These are phyloP conservation scores for Drosophila dunni DNA, from an alignment of 1,140 invertebrate species.

Conservation along the genomic window DNA sequence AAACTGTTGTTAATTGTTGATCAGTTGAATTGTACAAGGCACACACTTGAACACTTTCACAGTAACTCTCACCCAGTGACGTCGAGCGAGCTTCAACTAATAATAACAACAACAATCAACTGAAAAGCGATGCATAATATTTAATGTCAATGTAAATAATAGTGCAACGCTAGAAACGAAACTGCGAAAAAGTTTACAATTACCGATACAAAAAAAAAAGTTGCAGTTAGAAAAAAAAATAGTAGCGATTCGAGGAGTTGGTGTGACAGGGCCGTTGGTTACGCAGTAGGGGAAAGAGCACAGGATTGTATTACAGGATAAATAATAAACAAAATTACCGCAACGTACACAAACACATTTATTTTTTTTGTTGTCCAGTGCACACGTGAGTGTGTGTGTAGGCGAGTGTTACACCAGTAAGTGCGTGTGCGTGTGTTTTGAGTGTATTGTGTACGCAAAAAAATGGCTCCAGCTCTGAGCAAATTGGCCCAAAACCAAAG, in stretches of 20 bases:
- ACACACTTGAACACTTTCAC: conserved; percentile 11
- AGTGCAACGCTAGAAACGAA: conserved; percentile 11
- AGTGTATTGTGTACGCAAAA: conserved; percentile 30
- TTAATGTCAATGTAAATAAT: conserved; percentile 39
- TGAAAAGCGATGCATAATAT: conserved; percentile 28
- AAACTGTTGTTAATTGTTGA: conserved; percentile 45
- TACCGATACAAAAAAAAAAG: conserved; percentile 1
- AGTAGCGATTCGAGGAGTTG: conserved; percentile 10
- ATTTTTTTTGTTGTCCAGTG: conserved; percentile 21
- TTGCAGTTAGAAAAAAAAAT: neutral
- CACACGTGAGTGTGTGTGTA: conserved; percentile 30
- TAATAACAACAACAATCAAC: conserved; percentile 1
- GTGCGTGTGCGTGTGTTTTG: conserved; percentile 14
- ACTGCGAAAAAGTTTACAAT: conserved; percentile 4
- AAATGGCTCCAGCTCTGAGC: conserved; percentile 88
- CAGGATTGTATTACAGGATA: conserved; percentile 31
- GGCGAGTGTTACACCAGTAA: conserved; percentile 1
- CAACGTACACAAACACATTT: conserved; percentile 6
- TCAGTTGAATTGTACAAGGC: conserved; percentile 27
- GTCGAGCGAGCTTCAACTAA: conserved; percentile 8
- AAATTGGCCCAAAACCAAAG: conserved; percentile 87
- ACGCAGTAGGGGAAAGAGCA: conserved; percentile 12
- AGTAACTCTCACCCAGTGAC: conserved; percentile 16
- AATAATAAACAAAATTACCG: conserved; percentile 15
- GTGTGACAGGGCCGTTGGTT: conserved; percentile 33